Evolutionary conservation across 2,888 invertebrate species (phyloP), one percentile per base, ranked within the genome.

Genomic region (Entomobrya proxima): DNA sequence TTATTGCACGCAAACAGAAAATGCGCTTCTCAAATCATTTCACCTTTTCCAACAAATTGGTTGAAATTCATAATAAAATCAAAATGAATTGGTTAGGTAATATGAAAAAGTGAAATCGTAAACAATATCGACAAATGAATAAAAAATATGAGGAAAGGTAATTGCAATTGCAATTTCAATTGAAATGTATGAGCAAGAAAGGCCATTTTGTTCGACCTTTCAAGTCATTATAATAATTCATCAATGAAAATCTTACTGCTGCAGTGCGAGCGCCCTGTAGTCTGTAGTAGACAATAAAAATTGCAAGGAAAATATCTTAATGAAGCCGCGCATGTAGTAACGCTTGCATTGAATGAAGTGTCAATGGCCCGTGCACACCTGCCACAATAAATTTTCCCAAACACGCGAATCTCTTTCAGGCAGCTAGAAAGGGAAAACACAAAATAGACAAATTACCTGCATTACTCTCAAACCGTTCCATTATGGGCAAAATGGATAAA

Each of bases 281-380:
- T n/a, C n/a, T 47, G 3, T 18, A 50, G 21, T 18, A 11, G 50
- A 5, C 11, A 47, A 47, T 13, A 47, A 3, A 11, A 18, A 21
- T 50, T 18, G 50, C 50, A 13, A 21, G 21, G 13, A 50, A 7
- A 4, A 50, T 50, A 18, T 50, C n/a, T 18, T 50, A 50, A 18
- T 50, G 50, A 50, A 6, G 50, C 7, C 4, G 50, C 7, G 7
- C 18, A 50, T 9, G 18, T n/a, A n/a, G n/a, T n/a, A n/a, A n/a
- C n/a, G n/a, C n/a, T n/a, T n/a, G n/a, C 4, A 35, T 35, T 18
- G 64, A 32, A 64, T 64, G 64, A 35, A 18, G 64, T 64, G 64
- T 64, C 64, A 64, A 64, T 64, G 64, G 64, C 64, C 64, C 32
- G 50, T 50, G n/a, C n/a, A 50, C 50, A 50, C 50, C 18, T 50